A percentile compares a stretch with the other conserved stretches of the same genome.
These are phyloP conservation scores for Trissolcus japonicus DNA, from an alignment of 2,888 invertebrate genomes.

Conservation along the genomic window DNA sequence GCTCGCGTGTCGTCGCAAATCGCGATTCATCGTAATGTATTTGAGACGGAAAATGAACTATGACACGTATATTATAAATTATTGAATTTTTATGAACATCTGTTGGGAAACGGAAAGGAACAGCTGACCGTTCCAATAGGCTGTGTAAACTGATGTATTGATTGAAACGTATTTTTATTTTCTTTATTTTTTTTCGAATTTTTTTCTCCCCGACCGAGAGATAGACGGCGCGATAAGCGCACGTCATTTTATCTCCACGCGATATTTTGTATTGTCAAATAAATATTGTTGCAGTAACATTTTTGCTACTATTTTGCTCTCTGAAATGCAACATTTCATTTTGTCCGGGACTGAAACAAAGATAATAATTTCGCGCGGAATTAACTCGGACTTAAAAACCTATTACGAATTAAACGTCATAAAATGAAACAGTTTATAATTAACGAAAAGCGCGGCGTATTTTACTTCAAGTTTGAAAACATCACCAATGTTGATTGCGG, in stretches of 20 bases:
- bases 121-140: conserved; percentile 42
- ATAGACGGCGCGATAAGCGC: conserved; percentile 21
- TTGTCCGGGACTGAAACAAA: no score
- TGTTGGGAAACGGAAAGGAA: conserved; percentile 25
- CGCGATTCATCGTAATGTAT: no score
- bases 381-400: conserved; percentile 25
- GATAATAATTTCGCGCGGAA: conserved; percentile 11
- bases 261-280: conserved; percentile 15
- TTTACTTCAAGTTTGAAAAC: conserved; percentile 27
- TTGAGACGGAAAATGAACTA: no score
- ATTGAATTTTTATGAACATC: conserved; percentile 37
- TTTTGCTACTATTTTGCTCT: background rate
- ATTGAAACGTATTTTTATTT: conserved; percentile 23
- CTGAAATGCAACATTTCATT: no score
- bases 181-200: conserved; percentile 1
- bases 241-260: conserved; percentile 19
- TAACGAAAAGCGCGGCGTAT: conserved; percentile 12
- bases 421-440: conserved; percentile 31
- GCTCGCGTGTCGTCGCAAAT: no score
- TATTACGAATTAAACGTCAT: conserved; percentile 25
- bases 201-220: background rate
- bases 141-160: conserved; percentile 33
- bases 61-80: conserved; percentile 12
- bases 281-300: conserved; percentile 7
- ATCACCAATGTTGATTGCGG: conserved; percentile 29